Conservation (phyloP, 2,113 vertebrate species). For the Cebus imitator region DNA sequence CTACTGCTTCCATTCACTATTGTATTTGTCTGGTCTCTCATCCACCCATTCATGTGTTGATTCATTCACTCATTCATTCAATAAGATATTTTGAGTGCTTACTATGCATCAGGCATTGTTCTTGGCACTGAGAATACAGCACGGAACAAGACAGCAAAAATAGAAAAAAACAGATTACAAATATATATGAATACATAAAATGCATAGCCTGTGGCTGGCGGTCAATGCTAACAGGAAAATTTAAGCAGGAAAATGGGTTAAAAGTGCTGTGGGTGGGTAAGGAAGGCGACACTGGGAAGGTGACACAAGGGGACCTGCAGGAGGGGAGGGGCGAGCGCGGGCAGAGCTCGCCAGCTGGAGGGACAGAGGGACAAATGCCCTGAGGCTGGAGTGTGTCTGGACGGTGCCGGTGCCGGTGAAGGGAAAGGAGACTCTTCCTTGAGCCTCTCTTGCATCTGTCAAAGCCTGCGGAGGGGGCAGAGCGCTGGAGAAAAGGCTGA, state of each 20-base stretch:
- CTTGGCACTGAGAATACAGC: neutral
- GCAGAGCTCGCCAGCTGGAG: neutral
- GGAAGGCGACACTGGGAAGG: neutral
- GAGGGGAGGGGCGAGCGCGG: fast-evolving
- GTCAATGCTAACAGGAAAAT: neutral
- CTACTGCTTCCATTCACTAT: neutral
- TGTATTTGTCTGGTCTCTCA: neutral
- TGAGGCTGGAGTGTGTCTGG: neutral
- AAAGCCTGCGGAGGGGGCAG: neutral
- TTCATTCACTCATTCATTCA: neutral
- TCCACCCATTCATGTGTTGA: neutral
- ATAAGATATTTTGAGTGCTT: neutral
- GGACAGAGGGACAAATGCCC: neutral
- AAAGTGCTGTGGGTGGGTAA: fast-evolving
- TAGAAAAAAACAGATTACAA: neutral
- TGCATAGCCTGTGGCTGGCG: neutral
- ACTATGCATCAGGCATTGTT: neutral
- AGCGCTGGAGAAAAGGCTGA: fast-evolving
- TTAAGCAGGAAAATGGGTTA: neutral
- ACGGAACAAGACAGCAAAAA: neutral
- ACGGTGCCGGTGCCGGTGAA: fast-evolving
- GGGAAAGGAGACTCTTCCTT: neutral
- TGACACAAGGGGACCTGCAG: neutral
- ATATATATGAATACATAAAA: neutral
- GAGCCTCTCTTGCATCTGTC: fast-evolving